Base-by-base conservation (phyloP, 1,140 invertebrate genomes). In the Drosophila dunni region DNA sequence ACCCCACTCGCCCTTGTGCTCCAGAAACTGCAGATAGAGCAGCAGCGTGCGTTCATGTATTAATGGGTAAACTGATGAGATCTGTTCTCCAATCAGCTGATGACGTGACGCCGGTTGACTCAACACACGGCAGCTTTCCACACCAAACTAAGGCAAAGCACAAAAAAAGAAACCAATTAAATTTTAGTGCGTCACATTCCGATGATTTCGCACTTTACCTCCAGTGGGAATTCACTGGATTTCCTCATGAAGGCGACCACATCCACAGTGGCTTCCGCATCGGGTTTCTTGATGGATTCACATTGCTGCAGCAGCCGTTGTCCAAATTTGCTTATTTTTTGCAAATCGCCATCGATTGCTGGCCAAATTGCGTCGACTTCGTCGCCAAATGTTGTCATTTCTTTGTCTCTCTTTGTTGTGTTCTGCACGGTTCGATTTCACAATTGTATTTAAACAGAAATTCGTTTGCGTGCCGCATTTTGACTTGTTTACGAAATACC, bases 11-110 rank as follows among this genome's bases (percentile, higher is more conserved):
- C 70, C 63, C 68, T 91, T 92, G 68, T 92, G 91, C 48, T 92
- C 89, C 68, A 92, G 61, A 48, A 85, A 92, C 29, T 78, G 60
- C 45, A 92, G 50, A 48, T 92, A 92, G 1, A 92, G 75, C 2
- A 45, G 11, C 44, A 92, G 34, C 1, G 90, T 91, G 7, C 91
- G 85, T 67, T 92, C 91, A 29, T 92, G 91, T 62, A 92, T 85
- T 2, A 92, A 15, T 11, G 91, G 91, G 81, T 92, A 92, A 3
- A 53, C 73, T 5, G 89, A 90, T n/a, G 73, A 36, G 0, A 88
- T 75, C 53, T 88, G 67, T 34, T 65, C 7, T 1, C 50, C 58
- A 10, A 88, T 84, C 6, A 2, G 3, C 0, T 1, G 34, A 29
- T 67, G 34, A 5, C 83, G 61, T 1, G 4, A 11, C 17, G 33